Evolutionary conservation across 2,888 invertebrate genomes (phyloP).

Genomic region (Amblyjoppa proteus): DNA sequence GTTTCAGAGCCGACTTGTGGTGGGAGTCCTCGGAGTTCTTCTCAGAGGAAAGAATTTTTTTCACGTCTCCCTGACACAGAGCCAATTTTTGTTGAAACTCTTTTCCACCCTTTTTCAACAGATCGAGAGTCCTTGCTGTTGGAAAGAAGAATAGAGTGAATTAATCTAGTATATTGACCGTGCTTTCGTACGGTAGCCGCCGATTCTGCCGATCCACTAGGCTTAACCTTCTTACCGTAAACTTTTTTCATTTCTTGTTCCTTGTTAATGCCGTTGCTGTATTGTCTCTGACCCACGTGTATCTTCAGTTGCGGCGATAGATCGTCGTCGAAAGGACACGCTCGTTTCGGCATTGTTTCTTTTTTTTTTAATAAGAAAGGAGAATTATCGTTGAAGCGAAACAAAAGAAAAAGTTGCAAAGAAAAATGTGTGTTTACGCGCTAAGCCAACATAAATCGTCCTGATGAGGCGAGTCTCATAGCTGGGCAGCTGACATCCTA

Average conservation of each 20-base stretch:
- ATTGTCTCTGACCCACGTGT: constrained; percentile 78
- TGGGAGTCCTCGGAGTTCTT: constrained; percentile 22
- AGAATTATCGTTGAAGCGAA: constrained; percentile 1
- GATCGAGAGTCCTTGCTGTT: constrained; percentile 75
- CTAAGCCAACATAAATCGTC: background rate
- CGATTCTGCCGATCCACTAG: constrained; percentile 1
- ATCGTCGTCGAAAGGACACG: constrained; percentile 78
- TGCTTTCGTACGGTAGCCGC: background rate
- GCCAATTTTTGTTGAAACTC: constrained; percentile 69
- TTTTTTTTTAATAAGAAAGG: constrained; percentile 23
- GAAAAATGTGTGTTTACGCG: constrained; percentile 12
- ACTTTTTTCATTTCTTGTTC: constrained; percentile 78
- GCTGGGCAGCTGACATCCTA: background rate
- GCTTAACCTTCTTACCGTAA: constrained; percentile 76
- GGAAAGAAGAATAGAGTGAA: constrained; percentile 24
- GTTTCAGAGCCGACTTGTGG: constrained; percentile 69
- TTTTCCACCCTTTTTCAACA: constrained; percentile 77
- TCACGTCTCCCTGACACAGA: constrained; percentile 47
- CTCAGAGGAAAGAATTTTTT: constrained; percentile 46
- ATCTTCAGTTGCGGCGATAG: constrained; percentile 78
- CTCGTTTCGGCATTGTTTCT: constrained; percentile 77
- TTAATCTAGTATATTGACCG: background rate
- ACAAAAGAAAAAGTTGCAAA: constrained; percentile 8
- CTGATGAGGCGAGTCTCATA: background rate
- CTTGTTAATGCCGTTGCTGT: constrained; percentile 75